Evolutionary conservation across 2,888 invertebrate species (phyloP), one percentile per base, ranked within the genome.

Genomic region (Glyphotaelius pellucidus): DNA sequence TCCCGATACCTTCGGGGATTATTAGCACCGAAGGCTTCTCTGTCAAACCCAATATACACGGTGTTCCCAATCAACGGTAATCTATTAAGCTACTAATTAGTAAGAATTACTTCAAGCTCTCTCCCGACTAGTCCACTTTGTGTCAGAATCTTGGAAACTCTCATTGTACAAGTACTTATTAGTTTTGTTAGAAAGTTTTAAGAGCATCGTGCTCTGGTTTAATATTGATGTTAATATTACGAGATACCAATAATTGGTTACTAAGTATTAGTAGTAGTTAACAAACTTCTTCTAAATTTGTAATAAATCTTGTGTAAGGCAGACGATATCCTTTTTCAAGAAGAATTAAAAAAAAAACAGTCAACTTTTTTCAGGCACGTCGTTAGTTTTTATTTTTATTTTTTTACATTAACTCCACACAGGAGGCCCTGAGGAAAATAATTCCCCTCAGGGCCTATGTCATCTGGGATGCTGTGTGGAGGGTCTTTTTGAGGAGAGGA

Each of bases 1-100:
- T 89, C 31, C 80, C 84, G 14, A 30, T 90, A 83, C 67, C 52
- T 25, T n/a, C 42, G 32, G 83, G 67, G 67, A 67, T 67, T 67
- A 67, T 67, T 67, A 67, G 67, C n/a, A 81, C 81, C 15, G 81
- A 30, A 15, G 30, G 15, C 32, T 81, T 81, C 5, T 81, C 32
- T 31, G 81, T 30, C 31, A 32, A 14, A 81, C 81, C 32, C 81
- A 67, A 67, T 67, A 67, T 67, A n/a, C 25, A 25, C 9, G 67
- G 9, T n/a, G 25, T 25, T 67, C 67, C n/a, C 67, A 67, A 67
- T 67, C 67, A 67, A 67, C 67, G 67, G 67, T n/a, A 67, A 67
- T 4, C 67, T 67, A 67, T 67, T 19, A 67, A n/a, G 67, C 25
- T 9, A 2, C 67, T 67, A 9, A 67, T 67, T 67, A n/a, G n/a